phyloP scores from a whole-genome alignment of 2,113 vertebrate genomes.

The Cryptotis parvus region DNA sequence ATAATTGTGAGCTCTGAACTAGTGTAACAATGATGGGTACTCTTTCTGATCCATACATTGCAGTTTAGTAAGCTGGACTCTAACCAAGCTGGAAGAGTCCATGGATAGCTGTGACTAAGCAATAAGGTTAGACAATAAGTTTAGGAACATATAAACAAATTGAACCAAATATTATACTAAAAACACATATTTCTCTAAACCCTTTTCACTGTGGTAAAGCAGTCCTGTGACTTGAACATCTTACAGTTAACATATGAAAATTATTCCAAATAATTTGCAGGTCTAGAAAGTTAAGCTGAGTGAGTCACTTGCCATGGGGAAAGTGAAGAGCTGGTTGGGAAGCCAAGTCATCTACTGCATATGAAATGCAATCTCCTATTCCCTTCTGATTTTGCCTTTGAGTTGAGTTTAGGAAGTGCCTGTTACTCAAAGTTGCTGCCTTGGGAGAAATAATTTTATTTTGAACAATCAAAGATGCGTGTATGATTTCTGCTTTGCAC shows the following conservation, averaged over 20 bases:
- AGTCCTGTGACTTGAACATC: neutral
- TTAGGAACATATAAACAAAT: constrained; percentile 12
- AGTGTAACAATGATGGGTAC: constrained; percentile 11
- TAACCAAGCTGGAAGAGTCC: neutral
- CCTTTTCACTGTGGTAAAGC: neutral
- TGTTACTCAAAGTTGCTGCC: too few species aligned
- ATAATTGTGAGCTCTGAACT: neutral
- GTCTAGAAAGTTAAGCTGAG: too few species aligned
- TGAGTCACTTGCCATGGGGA: too few species aligned
- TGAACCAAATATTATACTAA: constrained; percentile 21
- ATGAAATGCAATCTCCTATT: too few species aligned
- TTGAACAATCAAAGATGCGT: too few species aligned
- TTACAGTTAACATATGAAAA: neutral
- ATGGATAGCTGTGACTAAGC: constrained; percentile 55
- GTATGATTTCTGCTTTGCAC: too few species aligned
- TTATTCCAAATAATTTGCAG: too few species aligned
- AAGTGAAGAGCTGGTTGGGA: too few species aligned
- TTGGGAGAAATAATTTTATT: too few species aligned
- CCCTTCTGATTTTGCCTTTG: too few species aligned
- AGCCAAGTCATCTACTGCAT: too few species aligned
- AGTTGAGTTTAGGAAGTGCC: too few species aligned
- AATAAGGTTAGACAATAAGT: constrained; percentile 29
- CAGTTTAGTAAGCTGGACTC: constrained; percentile 3
- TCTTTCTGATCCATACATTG: constrained; percentile 17
- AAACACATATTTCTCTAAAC: neutral